These are phyloP conservation scores for Polylopha cassiicola DNA, from an alignment of 2,888 invertebrate species.

Conservation along the genomic window DNA sequence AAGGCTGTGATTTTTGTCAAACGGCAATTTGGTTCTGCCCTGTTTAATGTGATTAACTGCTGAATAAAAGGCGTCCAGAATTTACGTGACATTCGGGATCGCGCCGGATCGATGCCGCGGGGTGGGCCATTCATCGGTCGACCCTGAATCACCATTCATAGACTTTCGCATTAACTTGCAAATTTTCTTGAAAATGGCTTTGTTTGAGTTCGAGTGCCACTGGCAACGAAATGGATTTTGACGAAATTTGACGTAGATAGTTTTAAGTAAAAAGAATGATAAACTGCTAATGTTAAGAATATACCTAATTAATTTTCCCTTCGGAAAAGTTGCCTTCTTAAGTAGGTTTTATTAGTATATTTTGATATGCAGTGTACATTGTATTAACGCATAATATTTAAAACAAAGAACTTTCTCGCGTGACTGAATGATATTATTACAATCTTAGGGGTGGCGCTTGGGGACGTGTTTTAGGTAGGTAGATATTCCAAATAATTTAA, in stretches of 20 bases:
- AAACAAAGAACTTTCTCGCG: slow-evolving; percentile 25
- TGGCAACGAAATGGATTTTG: too few relatives aligned
- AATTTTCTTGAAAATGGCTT: slow-evolving; percentile 4
- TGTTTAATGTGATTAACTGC: too few relatives aligned
- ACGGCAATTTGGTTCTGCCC: too few relatives aligned
- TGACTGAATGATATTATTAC: slow-evolving; percentile 27
- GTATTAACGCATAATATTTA: slow-evolving; percentile 9
- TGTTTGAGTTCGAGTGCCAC: slow-evolving; percentile 4
- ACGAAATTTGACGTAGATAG: too few relatives aligned
- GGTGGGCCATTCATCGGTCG: slow-evolving; percentile 47
- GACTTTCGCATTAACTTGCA: slow-evolving; percentile 21
- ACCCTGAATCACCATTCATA: slow-evolving; percentile 36
- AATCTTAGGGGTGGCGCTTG: slow-evolving; percentile 11
- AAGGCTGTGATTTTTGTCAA: too few relatives aligned
- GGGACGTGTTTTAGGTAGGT: slow-evolving; percentile 7
- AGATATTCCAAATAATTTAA: slow-evolving; percentile 11
- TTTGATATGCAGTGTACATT: slow-evolving; percentile 13
- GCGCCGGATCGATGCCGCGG: slow-evolving; percentile 9
- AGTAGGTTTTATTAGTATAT: slow-evolving; percentile 10
- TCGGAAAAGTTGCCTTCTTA: too few relatives aligned
- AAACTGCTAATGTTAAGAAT: too few relatives aligned
- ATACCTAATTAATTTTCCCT: too few relatives aligned
- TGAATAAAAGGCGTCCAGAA: too few relatives aligned
- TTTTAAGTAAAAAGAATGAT: too few relatives aligned
- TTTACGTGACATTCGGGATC: slow-evolving; percentile 1